Base-by-base conservation (phyloP, 2,113 vertebrate species). In the Phaetusa simplex region DNA sequence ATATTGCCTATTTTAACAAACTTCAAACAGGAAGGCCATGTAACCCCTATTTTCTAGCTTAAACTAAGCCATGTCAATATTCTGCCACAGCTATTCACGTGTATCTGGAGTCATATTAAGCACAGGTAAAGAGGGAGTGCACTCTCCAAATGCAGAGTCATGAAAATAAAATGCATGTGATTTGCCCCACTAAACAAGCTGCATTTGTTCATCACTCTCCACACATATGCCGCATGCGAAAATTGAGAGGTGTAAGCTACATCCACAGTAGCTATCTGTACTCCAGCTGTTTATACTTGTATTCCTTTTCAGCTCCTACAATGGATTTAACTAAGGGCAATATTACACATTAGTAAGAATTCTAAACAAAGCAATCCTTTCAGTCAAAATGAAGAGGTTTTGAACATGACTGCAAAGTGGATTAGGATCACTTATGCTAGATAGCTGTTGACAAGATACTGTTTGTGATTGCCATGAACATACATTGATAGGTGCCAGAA, bases 331-430 rank as follows among this genome's bases (percentile, higher is more conserved):
- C 92, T 95, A 97, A 96, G 94, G 90, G 76, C 86, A 97, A 96
- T 97, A 96, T 94, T 77, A 76, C 84, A 85, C 95, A 93, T 97
- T 97, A 97, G 87, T 74, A 96, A 86, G 94, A 96, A 97, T 96
- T 97, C 65, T 77, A 94, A 88, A 97, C 61, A 86, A 94, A 97
- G 95, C 88, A 92, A 87, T 93, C 88, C 53, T 95, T 97, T 96
- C 92, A 97, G 72, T 13, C 72, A 92, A 96, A 97, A 97, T 91
- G 92, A 97, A 96, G 95, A 95, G 82, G 83, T 74, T 97, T 94
- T 97, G 88, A 88, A 97, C 96, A 95, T 93, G 90, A 97, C 92
- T 97, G 86, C 90, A 82, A 93, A 97, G 93, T 97, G 69, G 92
- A 96, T 97, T 97, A 97, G 86, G 93, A 96, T 96, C 86, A 93